phyloP scores from a whole-genome alignment of 2,113 vertebrate species.

The Lampris incognitus region DNA sequence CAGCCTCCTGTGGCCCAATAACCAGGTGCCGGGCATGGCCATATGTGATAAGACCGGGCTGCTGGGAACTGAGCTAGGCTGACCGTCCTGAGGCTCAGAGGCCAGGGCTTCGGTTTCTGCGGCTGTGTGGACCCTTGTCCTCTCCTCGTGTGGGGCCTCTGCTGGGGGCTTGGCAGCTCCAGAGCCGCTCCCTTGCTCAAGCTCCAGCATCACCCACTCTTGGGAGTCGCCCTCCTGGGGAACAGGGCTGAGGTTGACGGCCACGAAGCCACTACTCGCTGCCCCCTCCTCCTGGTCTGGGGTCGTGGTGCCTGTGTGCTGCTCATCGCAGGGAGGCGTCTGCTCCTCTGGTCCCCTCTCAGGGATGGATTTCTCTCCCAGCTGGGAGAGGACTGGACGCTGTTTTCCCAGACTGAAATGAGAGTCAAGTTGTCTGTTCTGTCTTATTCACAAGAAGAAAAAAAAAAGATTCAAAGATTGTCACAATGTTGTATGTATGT shows the following conservation, averaged over 20 bases:
- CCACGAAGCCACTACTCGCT: constrained; percentile 93
- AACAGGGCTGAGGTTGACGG: constrained; percentile 91
- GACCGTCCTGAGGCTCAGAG: constrained; percentile 70
- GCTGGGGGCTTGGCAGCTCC: constrained; percentile 82
- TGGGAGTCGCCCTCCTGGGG: constrained; percentile 94
- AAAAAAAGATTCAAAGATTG: background rate
- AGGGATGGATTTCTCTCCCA: constrained; percentile 81
- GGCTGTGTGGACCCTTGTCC: constrained; percentile 54
- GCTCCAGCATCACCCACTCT: constrained; percentile 97
- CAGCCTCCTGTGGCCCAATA: constrained; percentile 86
- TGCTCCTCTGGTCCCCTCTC: constrained; percentile 75
- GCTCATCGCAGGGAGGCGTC: constrained; percentile 86
- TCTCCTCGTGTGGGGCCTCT: constrained; percentile 82
- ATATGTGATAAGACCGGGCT: constrained; percentile 84
- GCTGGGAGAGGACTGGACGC: constrained; percentile 81
- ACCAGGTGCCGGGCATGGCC: constrained; percentile 77
- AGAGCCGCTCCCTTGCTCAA: constrained; percentile 87
- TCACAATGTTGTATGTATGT: background rate
- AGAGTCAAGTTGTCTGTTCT: background rate
- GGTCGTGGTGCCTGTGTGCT: constrained; percentile 83
- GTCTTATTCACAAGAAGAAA: background rate
- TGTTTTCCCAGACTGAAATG: constrained; percentile 89
- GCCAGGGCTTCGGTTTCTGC: constrained; percentile 50
- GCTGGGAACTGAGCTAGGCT: constrained; percentile 74
- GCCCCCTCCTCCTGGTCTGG: constrained; percentile 89